Evolutionary conservation across 2,888 invertebrate genomes (phyloP), one percentile per base, ranked within the genome.

Genomic region (Sabatieria punctata): DNA sequence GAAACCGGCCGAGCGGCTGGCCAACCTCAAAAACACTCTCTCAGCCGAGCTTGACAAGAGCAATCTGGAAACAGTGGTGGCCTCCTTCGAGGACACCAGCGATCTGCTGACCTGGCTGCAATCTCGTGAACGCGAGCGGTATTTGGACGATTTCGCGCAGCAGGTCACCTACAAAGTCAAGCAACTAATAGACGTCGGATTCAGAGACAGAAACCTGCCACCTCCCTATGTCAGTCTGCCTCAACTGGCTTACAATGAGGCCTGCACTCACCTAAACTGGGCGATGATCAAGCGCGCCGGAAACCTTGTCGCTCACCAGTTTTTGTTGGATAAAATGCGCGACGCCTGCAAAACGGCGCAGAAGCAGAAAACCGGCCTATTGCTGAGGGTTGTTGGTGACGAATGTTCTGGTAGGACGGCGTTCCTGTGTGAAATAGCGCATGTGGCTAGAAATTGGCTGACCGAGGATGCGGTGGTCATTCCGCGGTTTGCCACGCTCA

Each of bases 401-500:
- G 43, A 52, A 2, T 58, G 58, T 27, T 42, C 37, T 8, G 58
- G 58, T 8, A 56, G 54, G 47, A 56, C 56, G 15, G 49, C 55
- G 27, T n/a, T 51, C 22, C 35, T 60, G 15, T 52, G 54, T 44
- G 51, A 51, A 19, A 25, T 55, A 6, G 44, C 47, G 33, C 48
- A 54, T 6, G 26, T 38, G 18, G 36, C 53, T 11, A 24, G 21
- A 3, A 40, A 46, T 25, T 46, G 49, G 45, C 38, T 41, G 47
- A 19, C 27, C 1, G 38, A 36, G 37, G 25, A 26, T 24, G 23
- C 15, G 19, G 36, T 37, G 18, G 27, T 45, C 25, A 23, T 58
- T n/a, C 44, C 49, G 4, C 42, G 58, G 21, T 60, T 61, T 49
- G 53, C 52, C 15, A 50, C 50, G 26, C 45, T 60, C 18, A 55